Percentiles rank a stretch among this genome's conserved stretches.
These are phyloP conservation scores for Clunio marinus DNA, from an alignment of 2,888 invertebrate species.

Conservation along the genomic window DNA sequence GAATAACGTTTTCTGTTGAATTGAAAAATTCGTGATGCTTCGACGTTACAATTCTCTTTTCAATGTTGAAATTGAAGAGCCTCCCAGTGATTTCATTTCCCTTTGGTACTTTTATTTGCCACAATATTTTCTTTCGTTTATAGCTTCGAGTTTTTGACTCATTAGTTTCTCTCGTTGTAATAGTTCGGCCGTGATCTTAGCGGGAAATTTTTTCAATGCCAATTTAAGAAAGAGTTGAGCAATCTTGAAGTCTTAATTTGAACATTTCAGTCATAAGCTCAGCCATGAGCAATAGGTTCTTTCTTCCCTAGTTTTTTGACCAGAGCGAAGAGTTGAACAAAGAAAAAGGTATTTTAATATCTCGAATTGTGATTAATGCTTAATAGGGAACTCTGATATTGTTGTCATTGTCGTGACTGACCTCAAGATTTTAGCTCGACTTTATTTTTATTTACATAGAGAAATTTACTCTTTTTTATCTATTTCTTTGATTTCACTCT, in stretches of 20 bases:
- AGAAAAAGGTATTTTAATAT: slow-evolving; percentile 28
- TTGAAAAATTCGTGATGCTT: slow-evolving; percentile 8
- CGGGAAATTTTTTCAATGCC: slow-evolving; percentile 25
- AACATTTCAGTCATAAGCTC: slow-evolving; percentile 14
- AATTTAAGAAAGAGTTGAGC: slow-evolving; percentile 28
- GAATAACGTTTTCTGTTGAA: no score
- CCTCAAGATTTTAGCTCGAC: slow-evolving; percentile 30
- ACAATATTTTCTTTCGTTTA: not conserved
- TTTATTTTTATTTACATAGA: slow-evolving; percentile 28
- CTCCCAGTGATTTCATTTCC: slow-evolving; percentile 1
- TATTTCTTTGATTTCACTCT: not conserved
- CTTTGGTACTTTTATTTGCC: not conserved
- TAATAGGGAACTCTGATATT: slow-evolving; percentile 34
- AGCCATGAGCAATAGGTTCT: not conserved
- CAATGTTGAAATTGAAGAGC: not conserved
- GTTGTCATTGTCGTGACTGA: slow-evolving; percentile 38
- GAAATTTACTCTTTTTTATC: slow-evolving; percentile 23
- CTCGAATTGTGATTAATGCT: slow-evolving; percentile 32
- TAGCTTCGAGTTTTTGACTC: slow-evolving; percentile 17
- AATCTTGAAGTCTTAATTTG: slow-evolving; percentile 34
- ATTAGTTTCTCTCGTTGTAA: slow-evolving; percentile 17
- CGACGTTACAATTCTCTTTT: slow-evolving; percentile 4
- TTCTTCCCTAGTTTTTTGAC: not conserved
- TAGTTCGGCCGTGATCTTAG: slow-evolving; percentile 35
- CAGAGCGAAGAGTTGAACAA: not conserved